Evolutionary conservation across 2,888 invertebrate species (phyloP).

Genomic region (Eubasilissa splendida): DNA sequence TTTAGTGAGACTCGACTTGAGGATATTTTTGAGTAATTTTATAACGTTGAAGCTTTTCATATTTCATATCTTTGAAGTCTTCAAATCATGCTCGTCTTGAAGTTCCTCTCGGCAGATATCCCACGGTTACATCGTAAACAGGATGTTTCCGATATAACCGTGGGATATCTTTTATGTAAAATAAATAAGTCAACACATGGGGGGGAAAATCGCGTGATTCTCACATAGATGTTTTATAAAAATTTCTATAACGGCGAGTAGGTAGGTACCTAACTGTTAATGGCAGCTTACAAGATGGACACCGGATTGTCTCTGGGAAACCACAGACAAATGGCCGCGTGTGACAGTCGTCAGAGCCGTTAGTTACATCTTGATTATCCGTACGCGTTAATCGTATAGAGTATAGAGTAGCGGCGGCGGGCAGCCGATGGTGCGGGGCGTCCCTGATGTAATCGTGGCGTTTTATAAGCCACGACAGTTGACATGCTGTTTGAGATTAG

Average conservation of each 20-base stretch:
- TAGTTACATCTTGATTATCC: slow-evolving; percentile 29
- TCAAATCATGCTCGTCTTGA: too few relatives aligned
- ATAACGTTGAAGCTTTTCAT: too few relatives aligned
- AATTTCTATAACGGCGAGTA: background rate
- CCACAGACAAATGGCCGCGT: slow-evolving; percentile 22
- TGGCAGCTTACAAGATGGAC: slow-evolving; percentile 25
- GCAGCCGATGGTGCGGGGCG: background rate
- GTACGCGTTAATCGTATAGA: slow-evolving; percentile 33
- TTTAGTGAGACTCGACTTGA: too few relatives aligned
- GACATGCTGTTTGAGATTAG: slow-evolving; percentile 34
- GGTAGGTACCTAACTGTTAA: slow-evolving; percentile 10
- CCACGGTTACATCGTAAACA: too few relatives aligned
- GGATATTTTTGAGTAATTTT: too few relatives aligned
- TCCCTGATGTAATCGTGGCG: slow-evolving; percentile 30
- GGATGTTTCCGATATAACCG: too few relatives aligned
- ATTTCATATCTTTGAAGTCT: too few relatives aligned
- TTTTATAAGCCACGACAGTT: slow-evolving; percentile 29
- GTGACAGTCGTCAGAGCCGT: slow-evolving; percentile 36
- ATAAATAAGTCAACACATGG: too few relatives aligned
- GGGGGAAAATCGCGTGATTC: background rate
- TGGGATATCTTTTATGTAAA: too few relatives aligned
- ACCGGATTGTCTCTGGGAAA: slow-evolving; percentile 5
- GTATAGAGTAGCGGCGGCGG: slow-evolving; percentile 2
- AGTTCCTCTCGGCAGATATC: too few relatives aligned
- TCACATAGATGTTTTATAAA: background rate